Percentiles rank a stretch among this genome's conserved stretches.
phyloP scores from a whole-genome alignment of 2,113 vertebrate species.

The Galeopterus variegatus region DNA sequence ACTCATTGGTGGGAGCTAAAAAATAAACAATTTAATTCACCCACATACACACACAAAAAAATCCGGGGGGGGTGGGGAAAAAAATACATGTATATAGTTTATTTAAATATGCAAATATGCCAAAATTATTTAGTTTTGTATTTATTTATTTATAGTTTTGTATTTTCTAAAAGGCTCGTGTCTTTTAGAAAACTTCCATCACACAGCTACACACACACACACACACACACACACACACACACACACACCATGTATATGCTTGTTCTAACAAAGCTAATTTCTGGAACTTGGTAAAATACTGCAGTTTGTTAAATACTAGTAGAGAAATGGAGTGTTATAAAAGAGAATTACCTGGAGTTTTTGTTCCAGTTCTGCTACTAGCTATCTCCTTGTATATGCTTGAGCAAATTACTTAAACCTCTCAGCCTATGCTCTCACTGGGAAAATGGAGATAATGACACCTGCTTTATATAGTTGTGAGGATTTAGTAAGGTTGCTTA shows the following conservation, averaged over 20 bases:
- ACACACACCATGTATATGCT: neutral
- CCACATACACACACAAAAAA: no score
- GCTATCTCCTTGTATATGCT: neutral
- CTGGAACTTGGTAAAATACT: constrained; percentile 7
- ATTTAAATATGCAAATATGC: constrained; percentile 5
- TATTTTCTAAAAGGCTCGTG: neutral
- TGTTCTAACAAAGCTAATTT: constrained; percentile 36
- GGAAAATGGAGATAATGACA: neutral
- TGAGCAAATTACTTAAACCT: neutral
- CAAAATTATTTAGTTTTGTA: neutral
- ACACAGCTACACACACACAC: neutral
- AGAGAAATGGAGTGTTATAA: neutral
- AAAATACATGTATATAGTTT: neutral
- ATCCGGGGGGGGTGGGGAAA: no score
- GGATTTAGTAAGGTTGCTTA: neutral
- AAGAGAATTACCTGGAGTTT: neutral
- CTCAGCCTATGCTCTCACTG: neutral
- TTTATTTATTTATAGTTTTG: neutral
- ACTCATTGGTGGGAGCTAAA: no score
- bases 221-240: neutral
- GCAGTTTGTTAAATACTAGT: neutral
- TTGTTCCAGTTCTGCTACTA: neutral
- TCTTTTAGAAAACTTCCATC: constrained; percentile 2
- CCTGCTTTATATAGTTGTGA: neutral
- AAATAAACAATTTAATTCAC: no score